Percentiles rank a stretch among this genome's conserved stretches.
Conservation (phyloP, 2,113 vertebrate species). For the Centropus unirufus region DNA sequence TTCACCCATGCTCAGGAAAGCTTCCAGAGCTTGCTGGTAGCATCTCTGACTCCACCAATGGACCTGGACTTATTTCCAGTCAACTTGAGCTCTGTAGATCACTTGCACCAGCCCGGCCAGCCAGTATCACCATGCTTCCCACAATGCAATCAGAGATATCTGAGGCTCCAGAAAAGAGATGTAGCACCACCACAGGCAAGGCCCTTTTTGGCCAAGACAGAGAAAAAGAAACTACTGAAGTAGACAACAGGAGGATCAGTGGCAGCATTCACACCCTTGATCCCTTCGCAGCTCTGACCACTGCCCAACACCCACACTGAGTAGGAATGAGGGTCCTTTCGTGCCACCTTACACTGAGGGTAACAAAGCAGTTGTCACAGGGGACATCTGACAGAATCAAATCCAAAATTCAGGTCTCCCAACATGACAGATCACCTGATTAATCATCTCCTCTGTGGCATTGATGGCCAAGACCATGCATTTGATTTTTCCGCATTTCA, state of each 20-base stretch:
- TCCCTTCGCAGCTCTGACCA: background rate
- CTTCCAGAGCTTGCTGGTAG: background rate
- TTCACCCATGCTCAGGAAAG: background rate
- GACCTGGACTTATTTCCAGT: background rate
- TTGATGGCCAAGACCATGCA: conserved; percentile 30
- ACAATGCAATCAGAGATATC: fast-evolving
- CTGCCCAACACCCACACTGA: background rate
- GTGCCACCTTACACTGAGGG: background rate
- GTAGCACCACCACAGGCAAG: background rate
- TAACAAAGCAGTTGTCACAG: background rate
- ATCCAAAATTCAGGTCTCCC: background rate
- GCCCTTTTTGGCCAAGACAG: background rate
- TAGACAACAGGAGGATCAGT: background rate
- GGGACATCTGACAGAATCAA: background rate
- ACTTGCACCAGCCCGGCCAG: background rate
- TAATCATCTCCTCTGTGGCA: background rate
- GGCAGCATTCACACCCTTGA: background rate
- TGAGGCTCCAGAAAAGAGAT: background rate
- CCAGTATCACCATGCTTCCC: background rate
- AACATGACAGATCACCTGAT: background rate
- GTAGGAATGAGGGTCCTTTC: background rate
- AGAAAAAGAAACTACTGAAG: background rate
- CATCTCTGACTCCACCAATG: fast-evolving
- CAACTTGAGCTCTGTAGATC: background rate
- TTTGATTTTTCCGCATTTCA: conserved; percentile 32